Base-by-base conservation (phyloP, 2,113 vertebrate species). In the Pelvicachromis taeniatus region DNA sequence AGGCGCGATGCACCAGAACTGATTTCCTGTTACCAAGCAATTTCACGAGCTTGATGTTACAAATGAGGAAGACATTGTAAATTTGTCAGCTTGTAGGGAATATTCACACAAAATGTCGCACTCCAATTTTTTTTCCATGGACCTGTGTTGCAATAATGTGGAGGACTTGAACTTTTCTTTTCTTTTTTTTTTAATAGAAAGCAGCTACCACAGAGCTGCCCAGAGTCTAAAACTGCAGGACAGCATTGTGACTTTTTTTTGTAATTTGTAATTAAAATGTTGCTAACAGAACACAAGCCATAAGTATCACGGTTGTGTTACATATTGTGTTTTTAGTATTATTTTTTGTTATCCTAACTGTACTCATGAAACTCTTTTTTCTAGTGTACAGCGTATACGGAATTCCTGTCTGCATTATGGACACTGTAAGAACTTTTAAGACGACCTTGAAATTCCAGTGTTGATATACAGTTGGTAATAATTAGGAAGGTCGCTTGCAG, bases 271-370 rank as follows among this genome's bases (percentile, higher is more conserved):
- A 75, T n/a, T 33, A 52, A 75, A 52, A 52, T 75, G 45, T 75
- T 88, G 83, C 91, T 1, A 75, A 75, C 45, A 79, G 80, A 92
- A 78, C 48, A 56, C 68, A 81, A 80, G 23, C 48, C 65, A 79
- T 77, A 82, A 52, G 70, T 75, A 75, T 52, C 19, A 3, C 16
- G 45, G 70, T 45, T 86, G 85, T 89, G 88, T 90, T 91, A 88
- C 87, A 87, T 88, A 85, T 91, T 92, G 77, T 88, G 86, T 87
- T 83, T 91, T 87, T 90, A 59, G 50, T 89, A 77, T 63, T 80
- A 42, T 89, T 83, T 65, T 75, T 81, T 88, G 73, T 85, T 94
- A 95, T 90, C 85, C 40, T 92, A 92, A 59, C 77, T 53, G 82
- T 87, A 80, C 79, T 85, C 82, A 83, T 85, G 42, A 86, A 77